Conservation (phyloP, 2,113 vertebrate genomes). For the Gracilinanus agilis region DNA sequence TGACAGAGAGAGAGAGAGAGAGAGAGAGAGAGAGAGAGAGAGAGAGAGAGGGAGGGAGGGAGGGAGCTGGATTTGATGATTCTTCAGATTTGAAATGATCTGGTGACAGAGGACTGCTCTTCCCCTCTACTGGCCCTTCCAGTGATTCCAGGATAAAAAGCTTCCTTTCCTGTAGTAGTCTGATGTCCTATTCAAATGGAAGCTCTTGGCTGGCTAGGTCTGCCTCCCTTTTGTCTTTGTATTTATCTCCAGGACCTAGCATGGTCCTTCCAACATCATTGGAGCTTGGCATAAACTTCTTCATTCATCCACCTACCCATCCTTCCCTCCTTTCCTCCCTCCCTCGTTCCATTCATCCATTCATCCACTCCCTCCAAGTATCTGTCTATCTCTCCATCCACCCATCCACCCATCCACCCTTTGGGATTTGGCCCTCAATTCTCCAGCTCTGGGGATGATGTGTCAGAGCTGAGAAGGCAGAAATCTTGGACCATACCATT, state of each 20-base stretch:
- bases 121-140: background rate
- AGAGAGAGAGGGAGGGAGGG: too few relatives aligned
- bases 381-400: too few relatives aligned
- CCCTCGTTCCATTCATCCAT: background rate
- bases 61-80: background rate
- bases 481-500: background rate
- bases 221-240: background rate
- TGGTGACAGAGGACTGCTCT: background rate
- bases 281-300: background rate
- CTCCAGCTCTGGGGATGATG: background rate
- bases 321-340: background rate
- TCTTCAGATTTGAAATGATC: background rate
- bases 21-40: too few relatives aligned
- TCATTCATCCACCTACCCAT: background rate
- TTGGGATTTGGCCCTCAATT: background rate
- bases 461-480: background rate
- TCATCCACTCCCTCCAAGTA: background rate
- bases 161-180: background rate
- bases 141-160: background rate
- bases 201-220: background rate
- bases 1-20: too few relatives aligned
- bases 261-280: background rate
- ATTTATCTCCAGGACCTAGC: background rate
- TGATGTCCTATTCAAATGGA: background rate
- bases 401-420: background rate